phyloP scores from a whole-genome alignment of 2,113 vertebrate genomes.

The Chroicocephalus ridibundus region DNA sequence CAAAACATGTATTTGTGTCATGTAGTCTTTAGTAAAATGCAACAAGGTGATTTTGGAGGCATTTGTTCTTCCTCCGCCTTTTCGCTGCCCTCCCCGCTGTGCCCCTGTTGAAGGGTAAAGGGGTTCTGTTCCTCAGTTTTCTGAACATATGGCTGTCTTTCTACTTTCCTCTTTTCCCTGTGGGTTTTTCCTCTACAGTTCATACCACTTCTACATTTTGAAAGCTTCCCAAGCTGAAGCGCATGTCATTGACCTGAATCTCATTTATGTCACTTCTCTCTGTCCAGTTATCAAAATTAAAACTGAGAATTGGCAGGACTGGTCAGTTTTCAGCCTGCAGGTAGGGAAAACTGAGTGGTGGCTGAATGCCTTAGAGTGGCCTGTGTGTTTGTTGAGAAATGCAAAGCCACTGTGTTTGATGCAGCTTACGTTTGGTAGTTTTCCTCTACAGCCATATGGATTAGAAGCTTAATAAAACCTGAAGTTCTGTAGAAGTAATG shows the following conservation, averaged over 20 bases:
- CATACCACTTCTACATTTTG: neutral
- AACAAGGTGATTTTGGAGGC: neutral
- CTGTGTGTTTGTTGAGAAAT: neutral
- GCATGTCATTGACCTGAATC: neutral
- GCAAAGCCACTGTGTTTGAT: neutral
- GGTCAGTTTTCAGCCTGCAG: neutral
- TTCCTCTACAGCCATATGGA: neutral
- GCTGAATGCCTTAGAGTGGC: neutral
- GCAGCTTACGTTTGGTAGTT: neutral
- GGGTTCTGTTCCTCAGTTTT: neutral
- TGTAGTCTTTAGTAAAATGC: rapidly evolving
- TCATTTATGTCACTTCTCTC: neutral
- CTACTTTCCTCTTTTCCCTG: neutral
- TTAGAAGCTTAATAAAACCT: neutral
- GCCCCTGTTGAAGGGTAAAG: neutral
- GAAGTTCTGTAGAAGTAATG: neutral
- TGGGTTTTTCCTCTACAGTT: neutral
- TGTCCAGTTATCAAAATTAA: neutral
- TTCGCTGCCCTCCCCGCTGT: neutral
- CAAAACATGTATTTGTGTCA: neutral
- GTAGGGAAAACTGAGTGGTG: neutral
- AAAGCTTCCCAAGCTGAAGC: neutral
- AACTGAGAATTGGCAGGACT: neutral
- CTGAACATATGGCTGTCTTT: neutral
- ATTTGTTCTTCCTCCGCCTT: neutral